Evolutionary conservation across 1,140 invertebrate genomes (phyloP), one percentile per base, ranked within the genome.

Genomic region (Drosophila dunni): DNA sequence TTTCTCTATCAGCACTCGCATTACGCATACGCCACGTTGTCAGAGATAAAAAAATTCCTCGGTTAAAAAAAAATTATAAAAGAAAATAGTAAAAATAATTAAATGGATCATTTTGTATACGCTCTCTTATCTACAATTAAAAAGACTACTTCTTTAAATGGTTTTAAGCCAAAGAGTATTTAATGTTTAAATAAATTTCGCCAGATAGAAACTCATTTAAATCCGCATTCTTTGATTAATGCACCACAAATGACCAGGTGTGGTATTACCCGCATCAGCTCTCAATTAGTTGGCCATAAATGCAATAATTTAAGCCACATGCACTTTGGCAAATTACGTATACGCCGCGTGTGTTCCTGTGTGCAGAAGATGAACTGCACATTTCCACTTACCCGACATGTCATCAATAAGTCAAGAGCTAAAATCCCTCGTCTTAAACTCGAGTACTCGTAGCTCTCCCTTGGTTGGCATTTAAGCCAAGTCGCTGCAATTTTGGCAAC

Each of bases 11-110:
- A 29, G 10, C 38, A 44, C 34, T 15, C 24, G 60, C 29, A 79
- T 76, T 20, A 48, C 48, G 72, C 67, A 81, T 81, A 80, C 78
- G 78, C 78, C 51, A 45, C 44, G 67, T 78, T 53, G 36, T 40
- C 46, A 50, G 13, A 10, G 17, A 33, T 1, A n/a, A 29, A 15
- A 7, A 17, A 3, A 9, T 17, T 17, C 17, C 3, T 44, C 1
- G 1, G 40, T 13, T 11, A 11, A 11, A 5, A 44, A 1, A 44
- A 44, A 48, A 48, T 1, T 17, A 36, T 24, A 24, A 53, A 10
- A 34, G 29, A 3, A 34, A 34, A 54, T 38, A 53, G 11, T 42
- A 42, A 4, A 42, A 13, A 11, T 42, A 11, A n/a, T 42, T 42
- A 42, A n/a, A n/a, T 42, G n/a, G 0, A 42, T 42, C 2, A 36